Evolutionary conservation across 2,888 invertebrate species (phyloP).

Genomic region (Trypoxylon attenuatum): DNA sequence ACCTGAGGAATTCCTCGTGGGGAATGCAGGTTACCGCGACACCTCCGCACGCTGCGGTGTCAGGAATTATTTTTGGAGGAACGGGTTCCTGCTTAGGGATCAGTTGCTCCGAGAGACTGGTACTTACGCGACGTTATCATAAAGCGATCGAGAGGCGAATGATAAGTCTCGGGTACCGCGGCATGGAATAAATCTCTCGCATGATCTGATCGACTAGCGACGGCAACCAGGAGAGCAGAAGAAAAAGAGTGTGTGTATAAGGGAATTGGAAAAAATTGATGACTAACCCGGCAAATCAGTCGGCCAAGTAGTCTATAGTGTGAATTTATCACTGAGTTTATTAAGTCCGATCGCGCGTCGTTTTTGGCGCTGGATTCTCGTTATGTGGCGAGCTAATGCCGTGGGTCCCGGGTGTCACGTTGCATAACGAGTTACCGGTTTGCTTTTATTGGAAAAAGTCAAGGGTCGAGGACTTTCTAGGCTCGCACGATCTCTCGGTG

Average conservation of each 20-base stretch:
- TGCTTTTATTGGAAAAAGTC: constrained; percentile 42
- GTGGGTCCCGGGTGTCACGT: constrained; percentile 5
- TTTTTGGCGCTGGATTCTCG: constrained; percentile 8
- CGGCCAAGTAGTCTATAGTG: not conserved
- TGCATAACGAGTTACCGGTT: constrained; percentile 29
- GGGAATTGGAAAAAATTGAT: constrained; percentile 7
- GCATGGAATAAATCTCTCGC: constrained; percentile 8
- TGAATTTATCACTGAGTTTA: constrained; percentile 22
- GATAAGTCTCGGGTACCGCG: constrained; percentile 18
- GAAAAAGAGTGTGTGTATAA: not conserved
- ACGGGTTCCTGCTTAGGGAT: constrained; percentile 32
- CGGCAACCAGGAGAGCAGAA: not conserved
- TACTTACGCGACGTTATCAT: constrained; percentile 23
- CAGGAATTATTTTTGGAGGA: constrained; percentile 46
- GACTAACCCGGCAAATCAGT: not conserved
- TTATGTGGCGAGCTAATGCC: constrained; percentile 26
- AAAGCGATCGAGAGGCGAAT: constrained; percentile 32
- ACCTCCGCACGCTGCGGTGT: constrained; percentile 5
- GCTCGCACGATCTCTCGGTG: not conserved
- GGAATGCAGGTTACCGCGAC: constrained; percentile 10
- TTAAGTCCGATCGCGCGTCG: constrained; percentile 10
- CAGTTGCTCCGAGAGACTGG: not conserved
- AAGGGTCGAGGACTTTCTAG: constrained; percentile 53
- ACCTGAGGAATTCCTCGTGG: constrained; percentile 8
- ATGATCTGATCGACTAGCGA: not conserved